These are phyloP conservation scores for Leucophenga maculata DNA, from an alignment of 2,888 invertebrate species.

Conservation along the genomic window DNA sequence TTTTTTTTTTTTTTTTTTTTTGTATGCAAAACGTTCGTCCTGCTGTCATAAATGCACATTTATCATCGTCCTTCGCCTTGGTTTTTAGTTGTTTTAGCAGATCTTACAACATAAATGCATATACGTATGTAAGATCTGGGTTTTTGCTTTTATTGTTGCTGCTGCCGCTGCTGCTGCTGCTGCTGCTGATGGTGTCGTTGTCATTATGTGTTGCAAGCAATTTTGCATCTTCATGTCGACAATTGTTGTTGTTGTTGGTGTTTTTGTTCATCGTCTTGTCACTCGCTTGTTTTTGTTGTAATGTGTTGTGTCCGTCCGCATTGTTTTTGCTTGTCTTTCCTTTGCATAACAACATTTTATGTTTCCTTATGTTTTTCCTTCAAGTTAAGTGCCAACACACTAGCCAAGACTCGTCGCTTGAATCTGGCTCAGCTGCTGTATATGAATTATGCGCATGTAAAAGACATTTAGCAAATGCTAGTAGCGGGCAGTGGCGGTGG, in stretches of 20 bases:
- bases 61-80: conserved; percentile 21
- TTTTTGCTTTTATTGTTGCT: background rate
- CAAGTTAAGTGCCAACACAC: background rate
- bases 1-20: background rate
- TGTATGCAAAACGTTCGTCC: background rate
- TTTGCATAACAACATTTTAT: conserved; percentile 1
- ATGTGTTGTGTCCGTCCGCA: background rate
- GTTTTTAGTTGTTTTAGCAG: conserved; percentile 8
- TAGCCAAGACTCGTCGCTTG: background rate
- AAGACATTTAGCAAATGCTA: background rate
- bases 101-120: background rate
- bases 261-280: background rate
- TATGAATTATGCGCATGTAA: conserved; percentile 22
- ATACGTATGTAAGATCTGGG: no score
- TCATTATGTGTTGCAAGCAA: conserved; percentile 11
- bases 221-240: background rate
- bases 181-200: background rate
- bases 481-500: background rate
- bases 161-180: background rate
- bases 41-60: conserved; percentile 29
- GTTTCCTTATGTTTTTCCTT: background rate
- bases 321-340: background rate
- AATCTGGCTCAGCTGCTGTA: conserved; percentile 14
- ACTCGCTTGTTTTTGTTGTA: background rate
- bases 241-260: background rate